Percentiles rank a stretch among this genome's conserved stretches.
phyloP scores from a whole-genome alignment of 2,888 invertebrate species.

The Gisinianus flammeolus region DNA sequence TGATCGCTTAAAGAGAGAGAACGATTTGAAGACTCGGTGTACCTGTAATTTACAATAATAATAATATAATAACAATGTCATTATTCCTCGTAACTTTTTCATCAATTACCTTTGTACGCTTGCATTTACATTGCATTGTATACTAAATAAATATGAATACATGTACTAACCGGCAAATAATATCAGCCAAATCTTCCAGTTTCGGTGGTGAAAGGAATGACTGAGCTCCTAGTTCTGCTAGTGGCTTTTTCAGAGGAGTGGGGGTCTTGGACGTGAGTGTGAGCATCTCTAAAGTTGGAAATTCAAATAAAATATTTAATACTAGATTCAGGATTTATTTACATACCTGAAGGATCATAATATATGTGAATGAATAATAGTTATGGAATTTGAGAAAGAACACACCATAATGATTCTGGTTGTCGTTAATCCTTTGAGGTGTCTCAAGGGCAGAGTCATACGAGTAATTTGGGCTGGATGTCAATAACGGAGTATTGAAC shows the following conservation, averaged over 20 bases:
- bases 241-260: constrained; percentile 91
- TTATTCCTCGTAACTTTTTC: neutral
- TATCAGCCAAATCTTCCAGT: constrained; percentile 59
- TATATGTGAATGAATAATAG: too few relatives aligned
- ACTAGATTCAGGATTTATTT: neutral
- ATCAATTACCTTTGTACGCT: neutral
- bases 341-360: neutral
- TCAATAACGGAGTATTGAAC: constrained; percentile 36
- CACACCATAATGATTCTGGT: neutral
- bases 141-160: constrained; percentile 8
- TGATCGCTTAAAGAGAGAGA: constrained; percentile 26
- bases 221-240: constrained; percentile 71
- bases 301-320: neutral
- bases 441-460: constrained; percentile 36
- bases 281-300: constrained; percentile 16
- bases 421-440: constrained; percentile 11
- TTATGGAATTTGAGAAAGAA: too few relatives aligned
- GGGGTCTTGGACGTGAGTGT: constrained; percentile 69
- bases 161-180: constrained; percentile 44
- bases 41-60: constrained; percentile 4
- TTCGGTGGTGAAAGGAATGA: constrained; percentile 62
- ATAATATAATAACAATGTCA: constrained; percentile 8
- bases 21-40: constrained; percentile 31
- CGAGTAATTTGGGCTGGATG: constrained; percentile 34
- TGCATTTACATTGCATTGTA: neutral